These are phyloP conservation scores for Umimayanthus chanpuru DNA, from an alignment of 92 coral and sea anemone species.

Conservation along the genomic window DNA sequence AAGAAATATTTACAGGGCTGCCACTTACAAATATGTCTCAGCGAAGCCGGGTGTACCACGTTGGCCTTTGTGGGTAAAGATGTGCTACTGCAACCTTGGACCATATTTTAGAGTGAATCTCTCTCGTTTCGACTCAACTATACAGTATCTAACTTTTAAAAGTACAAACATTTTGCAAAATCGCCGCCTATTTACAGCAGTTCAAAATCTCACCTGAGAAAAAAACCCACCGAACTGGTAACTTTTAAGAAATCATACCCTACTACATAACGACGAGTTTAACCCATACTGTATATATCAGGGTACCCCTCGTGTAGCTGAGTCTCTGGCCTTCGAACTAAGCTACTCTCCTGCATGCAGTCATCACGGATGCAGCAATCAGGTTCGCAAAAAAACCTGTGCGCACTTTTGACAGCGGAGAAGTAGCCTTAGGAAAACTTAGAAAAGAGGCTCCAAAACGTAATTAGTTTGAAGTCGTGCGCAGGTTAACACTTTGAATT, in stretches of 20 bases:
- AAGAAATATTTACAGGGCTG: background rate
- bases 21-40: background rate
- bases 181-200: background rate
- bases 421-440: no score
- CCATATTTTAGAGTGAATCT: background rate
- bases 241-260: background rate
- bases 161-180: background rate
- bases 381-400: no score
- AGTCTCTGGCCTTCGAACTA: no score
- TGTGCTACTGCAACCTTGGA: background rate
- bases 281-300: no score
- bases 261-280: background rate
- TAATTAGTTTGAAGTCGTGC: background rate
- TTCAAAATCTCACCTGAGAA: background rate
- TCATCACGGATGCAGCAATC: no score
- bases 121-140: no score
- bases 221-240: background rate
- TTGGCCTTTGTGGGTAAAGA: background rate
- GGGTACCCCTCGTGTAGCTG: no score
- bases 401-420: background rate
- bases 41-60: background rate
- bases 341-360: no score
- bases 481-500: background rate
- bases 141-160: no score
- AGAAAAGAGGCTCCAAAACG: background rate